Evolutionary conservation across 2,888 invertebrate genomes (phyloP).

Genomic region (Orgyia antiqua): DNA sequence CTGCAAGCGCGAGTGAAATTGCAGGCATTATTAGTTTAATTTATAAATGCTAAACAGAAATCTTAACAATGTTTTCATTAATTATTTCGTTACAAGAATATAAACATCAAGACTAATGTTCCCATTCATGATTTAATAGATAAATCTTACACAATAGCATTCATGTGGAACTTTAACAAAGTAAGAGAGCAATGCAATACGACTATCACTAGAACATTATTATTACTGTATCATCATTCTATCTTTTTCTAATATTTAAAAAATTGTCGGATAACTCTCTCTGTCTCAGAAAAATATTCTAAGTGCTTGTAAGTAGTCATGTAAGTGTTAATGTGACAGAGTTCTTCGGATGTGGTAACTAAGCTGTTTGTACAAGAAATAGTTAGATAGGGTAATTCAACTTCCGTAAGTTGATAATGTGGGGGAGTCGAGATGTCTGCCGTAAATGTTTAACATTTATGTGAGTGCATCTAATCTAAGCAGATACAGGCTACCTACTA

Average conservation of each 20-base stretch:
- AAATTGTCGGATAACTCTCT: no score
- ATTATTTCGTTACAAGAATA: constrained; percentile 20
- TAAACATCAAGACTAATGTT: constrained; percentile 28
- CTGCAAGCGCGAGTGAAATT: no score
- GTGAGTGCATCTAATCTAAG: constrained; percentile 4
- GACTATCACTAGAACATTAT: no score
- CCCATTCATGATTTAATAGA: constrained; percentile 46
- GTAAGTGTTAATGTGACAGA: constrained; percentile 31
- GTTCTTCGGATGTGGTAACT: constrained; percentile 28
- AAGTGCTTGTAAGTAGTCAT: no score
- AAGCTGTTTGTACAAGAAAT: constrained; percentile 54
- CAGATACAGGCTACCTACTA: constrained; percentile 3
- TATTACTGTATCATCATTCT: no score
- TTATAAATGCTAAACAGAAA: no score
- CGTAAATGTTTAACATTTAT: constrained; percentile 12
- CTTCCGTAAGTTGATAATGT: constrained; percentile 50
- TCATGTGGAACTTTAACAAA: constrained; percentile 27
- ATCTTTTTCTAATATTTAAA: no score
- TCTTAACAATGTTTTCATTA: constrained; percentile 8
- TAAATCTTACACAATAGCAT: constrained; percentile 34
- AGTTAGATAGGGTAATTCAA: constrained; percentile 58
- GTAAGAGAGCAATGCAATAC: no score
- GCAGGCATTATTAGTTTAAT: no score
- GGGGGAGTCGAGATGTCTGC: constrained; percentile 50
- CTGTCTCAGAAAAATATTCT: no score